phyloP scores from a whole-genome alignment of 2,888 invertebrate genomes.

The Harpagoxenus sublaevis region DNA sequence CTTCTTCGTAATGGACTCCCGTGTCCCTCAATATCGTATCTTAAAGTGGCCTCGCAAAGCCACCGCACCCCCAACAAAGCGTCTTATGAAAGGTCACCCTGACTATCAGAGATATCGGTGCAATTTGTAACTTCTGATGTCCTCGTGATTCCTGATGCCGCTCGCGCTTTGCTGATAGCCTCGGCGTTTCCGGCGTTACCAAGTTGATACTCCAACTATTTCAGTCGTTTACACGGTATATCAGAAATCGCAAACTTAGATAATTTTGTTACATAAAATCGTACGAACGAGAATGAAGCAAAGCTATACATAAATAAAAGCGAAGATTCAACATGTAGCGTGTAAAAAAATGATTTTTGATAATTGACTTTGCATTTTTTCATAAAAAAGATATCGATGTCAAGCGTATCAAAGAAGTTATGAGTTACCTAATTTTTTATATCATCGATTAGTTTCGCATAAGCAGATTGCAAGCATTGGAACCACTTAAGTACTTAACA shows the following conservation, averaged over 20 bases:
- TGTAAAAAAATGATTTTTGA: neutral
- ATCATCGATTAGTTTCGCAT: neutral
- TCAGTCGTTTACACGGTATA: neutral
- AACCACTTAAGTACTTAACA: neutral
- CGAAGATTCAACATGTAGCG: neutral
- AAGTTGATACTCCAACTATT: conserved; percentile 23
- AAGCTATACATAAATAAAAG: neutral
- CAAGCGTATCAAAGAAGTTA: neutral
- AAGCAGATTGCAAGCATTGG: neutral
- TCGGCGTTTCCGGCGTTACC: conserved; percentile 33
- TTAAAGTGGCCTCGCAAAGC: conserved; percentile 73
- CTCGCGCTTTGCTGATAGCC: conserved; percentile 23
- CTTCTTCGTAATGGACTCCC: conserved; percentile 82
- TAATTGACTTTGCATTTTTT: neutral
- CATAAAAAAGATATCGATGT: neutral
- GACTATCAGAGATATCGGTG: conserved; percentile 73
- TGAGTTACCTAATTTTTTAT: neutral
- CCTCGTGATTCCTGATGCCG: conserved; percentile 34
- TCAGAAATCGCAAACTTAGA: neutral
- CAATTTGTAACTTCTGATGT: conserved; percentile 66
- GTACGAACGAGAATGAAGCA: neutral
- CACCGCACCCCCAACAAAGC: conserved; percentile 53
- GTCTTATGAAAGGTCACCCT: conserved; percentile 61
- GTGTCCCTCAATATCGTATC: conserved; percentile 74
- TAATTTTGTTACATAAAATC: conserved; percentile 1